These are phyloP conservation scores for Theristus sp. DNA, from an alignment of 2,888 invertebrate genomes.

Conservation along the genomic window DNA sequence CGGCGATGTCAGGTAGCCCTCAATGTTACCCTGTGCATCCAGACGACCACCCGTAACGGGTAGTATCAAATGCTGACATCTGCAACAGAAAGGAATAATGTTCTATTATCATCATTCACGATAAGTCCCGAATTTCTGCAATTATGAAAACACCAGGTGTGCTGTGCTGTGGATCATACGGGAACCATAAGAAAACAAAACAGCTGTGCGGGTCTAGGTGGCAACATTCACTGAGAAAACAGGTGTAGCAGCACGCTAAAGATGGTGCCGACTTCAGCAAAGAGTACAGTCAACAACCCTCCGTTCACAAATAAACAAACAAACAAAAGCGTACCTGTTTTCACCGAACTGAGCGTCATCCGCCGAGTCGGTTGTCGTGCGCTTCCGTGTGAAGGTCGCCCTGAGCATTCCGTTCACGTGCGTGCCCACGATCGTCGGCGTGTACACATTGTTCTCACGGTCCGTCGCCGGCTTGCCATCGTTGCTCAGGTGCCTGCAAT, in stretches of 20 bases:
- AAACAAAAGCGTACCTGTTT: slow-evolving; percentile 7
- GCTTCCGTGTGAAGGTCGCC: slow-evolving; percentile 22
- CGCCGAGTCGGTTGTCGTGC: slow-evolving; percentile 16
- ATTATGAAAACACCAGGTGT: not conserved
- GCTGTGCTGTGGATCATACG: too few species aligned
- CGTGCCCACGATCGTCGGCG: slow-evolving; percentile 12
- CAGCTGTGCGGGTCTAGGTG: not conserved
- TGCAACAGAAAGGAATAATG: too few species aligned
- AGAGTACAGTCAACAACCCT: too few species aligned
- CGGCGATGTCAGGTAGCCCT: slow-evolving; percentile 18
- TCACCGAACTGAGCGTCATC: slow-evolving; percentile 18
- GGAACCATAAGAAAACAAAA: too few species aligned
- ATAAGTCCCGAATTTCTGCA: not conserved
- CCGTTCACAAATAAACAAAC: too few species aligned
- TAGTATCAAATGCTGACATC: slow-evolving; percentile 23
- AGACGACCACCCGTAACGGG: slow-evolving; percentile 11
- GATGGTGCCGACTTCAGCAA: too few species aligned
- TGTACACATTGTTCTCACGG: slow-evolving; percentile 9
- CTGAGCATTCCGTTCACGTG: slow-evolving; percentile 23
- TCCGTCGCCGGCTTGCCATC: slow-evolving; percentile 13
- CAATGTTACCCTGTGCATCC: slow-evolving; percentile 14
- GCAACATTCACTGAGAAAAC: not conserved
- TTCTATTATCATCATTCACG: not conserved
- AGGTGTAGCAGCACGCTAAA: too few species aligned
- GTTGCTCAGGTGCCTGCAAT: too few species aligned